These are phyloP conservation scores for Pygocentrus nattereri DNA, from an alignment of 2,797 vertebrate genomes.

Conservation along the genomic window DNA sequence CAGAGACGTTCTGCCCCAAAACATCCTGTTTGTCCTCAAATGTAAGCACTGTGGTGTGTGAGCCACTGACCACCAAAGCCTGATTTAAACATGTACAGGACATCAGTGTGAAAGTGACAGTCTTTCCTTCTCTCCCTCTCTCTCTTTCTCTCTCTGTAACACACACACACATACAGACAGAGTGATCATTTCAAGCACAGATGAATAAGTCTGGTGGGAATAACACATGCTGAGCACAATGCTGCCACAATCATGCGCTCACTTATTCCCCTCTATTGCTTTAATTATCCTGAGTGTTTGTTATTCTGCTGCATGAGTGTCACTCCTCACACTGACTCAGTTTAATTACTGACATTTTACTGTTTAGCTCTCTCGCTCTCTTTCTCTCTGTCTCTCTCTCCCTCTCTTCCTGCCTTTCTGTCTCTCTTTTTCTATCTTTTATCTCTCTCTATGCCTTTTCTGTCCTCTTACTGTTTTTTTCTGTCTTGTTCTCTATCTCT, in stretches of 20 bases:
- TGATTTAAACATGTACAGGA: not conserved
- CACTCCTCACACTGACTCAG: constrained; percentile 1
- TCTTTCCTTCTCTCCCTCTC: not conserved
- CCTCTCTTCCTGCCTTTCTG: not conserved
- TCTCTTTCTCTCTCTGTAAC: constrained; percentile 18
- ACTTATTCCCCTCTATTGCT: not conserved
- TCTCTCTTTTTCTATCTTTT: not conserved
- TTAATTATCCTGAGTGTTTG: constrained; percentile 8
- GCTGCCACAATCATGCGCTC: too few relatives aligned
- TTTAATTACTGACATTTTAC: constrained; percentile 30
- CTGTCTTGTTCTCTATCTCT: too few relatives aligned
- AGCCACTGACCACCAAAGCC: not conserved
- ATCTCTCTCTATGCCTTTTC: too few relatives aligned
- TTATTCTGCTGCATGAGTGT: constrained; percentile 1
- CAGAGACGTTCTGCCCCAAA: constrained; percentile 93
- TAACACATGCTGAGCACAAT: not conserved
- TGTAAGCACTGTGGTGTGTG: constrained; percentile 80
- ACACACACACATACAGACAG: constrained; percentile 14
- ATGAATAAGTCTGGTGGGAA: constrained; percentile 10
- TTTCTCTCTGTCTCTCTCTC: not conserved
- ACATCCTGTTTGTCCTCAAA: constrained; percentile 93
- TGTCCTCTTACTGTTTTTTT: too few relatives aligned
- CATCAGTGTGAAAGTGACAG: not conserved
- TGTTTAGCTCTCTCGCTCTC: too few relatives aligned
- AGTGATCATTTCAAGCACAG: not conserved